These are phyloP conservation scores for Onychostoma macrolepis DNA, from an alignment of 2,113 vertebrate genomes.

Conservation along the genomic window DNA sequence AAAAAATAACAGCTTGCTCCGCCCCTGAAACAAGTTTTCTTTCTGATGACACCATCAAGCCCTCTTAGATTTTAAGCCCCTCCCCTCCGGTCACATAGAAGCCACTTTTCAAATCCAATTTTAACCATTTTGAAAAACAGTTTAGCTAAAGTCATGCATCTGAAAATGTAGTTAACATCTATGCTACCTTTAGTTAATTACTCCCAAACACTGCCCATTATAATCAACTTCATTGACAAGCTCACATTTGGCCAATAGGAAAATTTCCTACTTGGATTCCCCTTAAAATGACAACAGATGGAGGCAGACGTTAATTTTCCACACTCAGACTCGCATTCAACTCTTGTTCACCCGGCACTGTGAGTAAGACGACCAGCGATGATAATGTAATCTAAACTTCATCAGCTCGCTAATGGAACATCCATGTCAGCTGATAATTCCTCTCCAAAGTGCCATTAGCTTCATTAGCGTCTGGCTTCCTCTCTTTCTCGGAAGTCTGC, in stretches of 20 bases:
- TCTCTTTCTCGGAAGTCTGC: slow-evolving; percentile 17
- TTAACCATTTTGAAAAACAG: background rate
- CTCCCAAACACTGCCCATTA: background rate
- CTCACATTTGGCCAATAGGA: slow-evolving; percentile 4
- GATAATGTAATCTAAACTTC: slow-evolving; percentile 31
- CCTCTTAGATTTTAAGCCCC: background rate
- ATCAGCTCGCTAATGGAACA: slow-evolving; percentile 41
- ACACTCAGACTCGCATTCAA: background rate
- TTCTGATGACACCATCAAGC: background rate
- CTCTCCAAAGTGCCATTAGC: slow-evolving; percentile 22
- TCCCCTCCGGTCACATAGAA: background rate
- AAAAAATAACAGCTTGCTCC: background rate
- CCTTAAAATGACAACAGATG: background rate
- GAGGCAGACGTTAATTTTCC: background rate
- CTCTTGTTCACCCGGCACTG: background rate
- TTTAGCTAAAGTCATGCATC: background rate
- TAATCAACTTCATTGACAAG: background rate
- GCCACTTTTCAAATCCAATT: background rate
- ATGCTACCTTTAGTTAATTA: background rate
- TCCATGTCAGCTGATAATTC: slow-evolving; percentile 36
- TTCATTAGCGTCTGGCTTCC: slow-evolving; percentile 35
- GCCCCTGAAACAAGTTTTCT: background rate
- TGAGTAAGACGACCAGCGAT: slow-evolving; percentile 16
- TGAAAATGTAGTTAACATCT: background rate
- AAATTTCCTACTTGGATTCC: background rate